Conservation (phyloP, 2,888 invertebrate species). For the Hermaeophaga mercurialis region DNA sequence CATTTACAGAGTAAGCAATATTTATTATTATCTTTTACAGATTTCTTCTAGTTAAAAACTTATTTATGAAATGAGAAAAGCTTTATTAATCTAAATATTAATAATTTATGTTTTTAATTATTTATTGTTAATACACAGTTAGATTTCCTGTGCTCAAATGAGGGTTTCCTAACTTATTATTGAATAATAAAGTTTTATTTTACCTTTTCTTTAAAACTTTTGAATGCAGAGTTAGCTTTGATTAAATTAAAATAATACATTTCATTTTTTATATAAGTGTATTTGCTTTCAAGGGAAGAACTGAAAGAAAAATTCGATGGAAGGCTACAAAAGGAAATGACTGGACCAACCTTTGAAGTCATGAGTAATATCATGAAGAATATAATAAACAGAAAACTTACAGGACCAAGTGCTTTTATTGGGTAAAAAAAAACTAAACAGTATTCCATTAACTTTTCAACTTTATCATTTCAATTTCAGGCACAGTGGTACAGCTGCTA, state of each 20-base stretch:
- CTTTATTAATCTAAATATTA: no score
- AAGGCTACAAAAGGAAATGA: constrained; percentile 86
- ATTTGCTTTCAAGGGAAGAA: constrained; percentile 71
- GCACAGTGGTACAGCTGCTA: constrained; percentile 84
- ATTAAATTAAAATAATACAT: no score
- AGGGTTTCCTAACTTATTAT: no score
- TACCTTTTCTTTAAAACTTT: no score
- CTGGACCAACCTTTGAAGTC: constrained; percentile 94
- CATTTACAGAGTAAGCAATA: constrained; percentile 81
- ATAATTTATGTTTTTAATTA: no score
- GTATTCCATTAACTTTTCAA: no score
- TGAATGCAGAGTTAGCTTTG: no score
- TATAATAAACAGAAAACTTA: constrained; percentile 91
- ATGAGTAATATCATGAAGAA: constrained; percentile 96
- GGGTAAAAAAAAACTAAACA: no score
- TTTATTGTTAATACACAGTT: no score
- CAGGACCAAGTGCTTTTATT: constrained; percentile 89
- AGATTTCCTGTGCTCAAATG: no score
- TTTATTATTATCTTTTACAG: constrained; percentile 17
- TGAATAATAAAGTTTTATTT: no score
- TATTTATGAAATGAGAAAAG: background rate
- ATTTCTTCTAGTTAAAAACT: constrained; percentile 9
- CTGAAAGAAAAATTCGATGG: constrained; percentile 92
- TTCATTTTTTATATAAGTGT: no score
- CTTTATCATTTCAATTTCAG: constrained; percentile 57